Conservation (phyloP, 2,888 invertebrate species). For the Brenthis hecate region DNA sequence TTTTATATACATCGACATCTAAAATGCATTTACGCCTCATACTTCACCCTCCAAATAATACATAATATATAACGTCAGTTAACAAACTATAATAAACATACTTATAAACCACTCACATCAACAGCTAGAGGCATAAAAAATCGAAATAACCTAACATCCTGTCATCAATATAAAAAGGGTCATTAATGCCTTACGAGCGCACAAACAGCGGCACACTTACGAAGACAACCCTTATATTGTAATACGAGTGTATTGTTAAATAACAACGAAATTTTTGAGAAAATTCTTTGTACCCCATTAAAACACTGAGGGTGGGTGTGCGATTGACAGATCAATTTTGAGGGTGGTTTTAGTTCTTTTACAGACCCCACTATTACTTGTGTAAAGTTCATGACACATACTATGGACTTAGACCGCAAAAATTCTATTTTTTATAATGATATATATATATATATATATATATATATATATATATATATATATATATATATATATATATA, state of each 20-base stretch:
- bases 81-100: conserved; percentile 17
- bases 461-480: too few species aligned
- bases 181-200: conserved; percentile 29
- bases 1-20: too few species aligned
- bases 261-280: conserved; percentile 24
- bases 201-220: conserved; percentile 18
- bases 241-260: conserved; percentile 24
- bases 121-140: conserved; percentile 24
- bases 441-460: too few species aligned
- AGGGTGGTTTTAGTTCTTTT: neutral
- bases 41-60: too few species aligned
- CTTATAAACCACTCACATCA: conserved; percentile 11
- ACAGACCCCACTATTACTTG: too few species aligned
- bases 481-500: too few species aligned
- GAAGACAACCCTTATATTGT: conserved; percentile 26
- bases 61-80: neutral
- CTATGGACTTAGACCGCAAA: too few species aligned
- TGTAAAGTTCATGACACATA: too few species aligned
- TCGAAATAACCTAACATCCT: conserved; percentile 35
- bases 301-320: conserved; percentile 26
- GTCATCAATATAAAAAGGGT: conserved; percentile 32
- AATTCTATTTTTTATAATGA: too few species aligned
- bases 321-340: conserved; percentile 35
- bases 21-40: too few species aligned
- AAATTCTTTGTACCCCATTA: conserved; percentile 20